Evolutionary conservation across 1,140 invertebrate species (phyloP), one percentile per base, ranked within the genome.

Genomic region (Calephelis nemesis): DNA sequence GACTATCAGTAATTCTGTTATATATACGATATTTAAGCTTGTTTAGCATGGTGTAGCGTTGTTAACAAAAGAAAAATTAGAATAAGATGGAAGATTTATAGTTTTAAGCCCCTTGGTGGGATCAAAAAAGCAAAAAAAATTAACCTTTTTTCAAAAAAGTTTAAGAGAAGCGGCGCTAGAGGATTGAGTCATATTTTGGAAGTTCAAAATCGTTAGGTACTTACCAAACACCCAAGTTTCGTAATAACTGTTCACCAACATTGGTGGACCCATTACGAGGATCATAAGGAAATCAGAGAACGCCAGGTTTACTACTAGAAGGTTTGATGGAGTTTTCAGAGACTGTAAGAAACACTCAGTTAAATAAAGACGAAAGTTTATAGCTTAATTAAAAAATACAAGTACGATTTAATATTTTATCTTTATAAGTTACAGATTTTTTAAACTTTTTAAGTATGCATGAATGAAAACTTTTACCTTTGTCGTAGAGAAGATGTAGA

Each of bases 211-310:
- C n/a, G 13, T 39, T 5, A 19, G 15, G 15, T 19, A 83, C 87
- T 82, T 74, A 95, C 94, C 96, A 64, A 97, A 93, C 62, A 96
- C 94, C 97, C 97, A 98, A 8, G 96, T 97, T 92, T 97, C 96
- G 75, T 95, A 94, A 81, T 96, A 97, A 86, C 96, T 96, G 90
- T 97, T 98, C 69, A 97, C 94, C 45, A 97, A 94, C 96, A 97
- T 97, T 70, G 96, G 93, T 42, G 97, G 96, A 71, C 95, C 94
- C 95, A 97, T 97, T 66, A 89, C 90, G 67, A 95, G 92, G 96
- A 98, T 98, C 95, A 98, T 98, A 47, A 95, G 88, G 79, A 98
- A 97, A 83, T 98, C 97, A 9, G 96, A 97, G 83, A 97, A 95
- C 5, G 97, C 97, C 74, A 98, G 92, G 89, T 98, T 98, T 52